Evolutionary conservation across 2,888 invertebrate genomes (phyloP).

Genomic region (Agrotis segetum): DNA sequence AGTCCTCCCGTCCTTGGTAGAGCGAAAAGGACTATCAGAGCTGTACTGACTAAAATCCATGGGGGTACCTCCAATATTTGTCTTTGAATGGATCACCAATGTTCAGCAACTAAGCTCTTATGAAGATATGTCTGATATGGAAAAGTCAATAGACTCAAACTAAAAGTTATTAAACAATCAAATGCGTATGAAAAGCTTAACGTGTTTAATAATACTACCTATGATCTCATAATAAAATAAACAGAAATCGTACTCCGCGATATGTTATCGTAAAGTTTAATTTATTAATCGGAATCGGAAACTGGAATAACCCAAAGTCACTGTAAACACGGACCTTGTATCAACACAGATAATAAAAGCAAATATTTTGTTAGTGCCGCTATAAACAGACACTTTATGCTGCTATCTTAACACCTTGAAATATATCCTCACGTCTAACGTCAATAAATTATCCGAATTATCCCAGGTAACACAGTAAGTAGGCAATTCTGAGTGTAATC

Average conservation of each 20-base stretch:
- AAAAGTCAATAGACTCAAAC: too few relatives aligned
- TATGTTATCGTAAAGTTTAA: neutral
- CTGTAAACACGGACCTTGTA: neutral
- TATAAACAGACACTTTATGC: neutral
- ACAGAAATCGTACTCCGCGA: neutral
- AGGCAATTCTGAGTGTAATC: slow-evolving; percentile 26
- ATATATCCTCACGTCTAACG: neutral
- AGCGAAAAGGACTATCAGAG: too few relatives aligned
- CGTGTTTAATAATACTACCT: too few relatives aligned
- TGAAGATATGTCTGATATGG: too few relatives aligned
- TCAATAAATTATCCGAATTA: slow-evolving; percentile 34
- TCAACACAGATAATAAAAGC: slow-evolving; percentile 26
- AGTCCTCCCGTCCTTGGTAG: too few relatives aligned
- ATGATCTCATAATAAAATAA: neutral
- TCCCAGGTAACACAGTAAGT: slow-evolving; percentile 5
- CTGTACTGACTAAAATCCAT: too few relatives aligned
- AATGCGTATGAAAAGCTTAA: too few relatives aligned
- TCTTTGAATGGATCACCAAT: too few relatives aligned
- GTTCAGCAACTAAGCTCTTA: too few relatives aligned
- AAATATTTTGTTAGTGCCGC: slow-evolving; percentile 36
- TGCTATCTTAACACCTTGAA: slow-evolving; percentile 27
- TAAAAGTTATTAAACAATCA: too few relatives aligned
- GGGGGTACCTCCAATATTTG: too few relatives aligned
- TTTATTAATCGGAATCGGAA: slow-evolving; percentile 11
- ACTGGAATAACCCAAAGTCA: slow-evolving; percentile 8